Evolutionary conservation across 2,113 vertebrate genomes (phyloP).

Genomic region (Nematolebias whitei): DNA sequence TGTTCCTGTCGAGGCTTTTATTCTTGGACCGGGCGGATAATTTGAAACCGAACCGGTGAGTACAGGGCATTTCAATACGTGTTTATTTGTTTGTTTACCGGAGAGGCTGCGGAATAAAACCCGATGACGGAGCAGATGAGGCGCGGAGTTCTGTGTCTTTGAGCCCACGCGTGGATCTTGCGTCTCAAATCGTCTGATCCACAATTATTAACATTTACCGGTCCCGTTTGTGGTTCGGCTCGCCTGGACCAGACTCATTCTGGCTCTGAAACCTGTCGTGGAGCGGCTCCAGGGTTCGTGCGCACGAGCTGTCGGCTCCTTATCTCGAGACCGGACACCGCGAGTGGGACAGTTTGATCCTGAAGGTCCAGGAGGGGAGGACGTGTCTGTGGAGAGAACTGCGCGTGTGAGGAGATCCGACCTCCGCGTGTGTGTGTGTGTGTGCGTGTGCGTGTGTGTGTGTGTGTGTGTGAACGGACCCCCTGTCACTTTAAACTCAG

Average conservation of each 20-base stretch:
- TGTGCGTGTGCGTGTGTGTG: conserved; percentile 23
- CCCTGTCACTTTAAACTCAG: conserved; percentile 68
- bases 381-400: conserved; percentile 36
- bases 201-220: conserved; percentile 31
- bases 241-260: conserved; percentile 28
- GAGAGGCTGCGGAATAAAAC: not conserved
- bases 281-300: not conserved
- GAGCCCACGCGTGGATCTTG: conserved; percentile 36
- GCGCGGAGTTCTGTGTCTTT: conserved; percentile 34
- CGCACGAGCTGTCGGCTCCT: not conserved
- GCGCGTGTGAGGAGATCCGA: conserved; percentile 75
- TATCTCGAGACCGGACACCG: not conserved
- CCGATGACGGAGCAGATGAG: conserved; percentile 2
- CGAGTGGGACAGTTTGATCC: not conserved
- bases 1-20: not conserved
- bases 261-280: not conserved
- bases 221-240: conserved; percentile 18
- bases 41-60: conserved; percentile 49
- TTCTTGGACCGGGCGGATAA: not conserved
- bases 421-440: conserved; percentile 73
- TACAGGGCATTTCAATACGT: conserved; percentile 27
- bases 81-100: conserved; percentile 41
- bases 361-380: conserved; percentile 31
- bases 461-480: conserved; percentile 66
- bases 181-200: not conserved